Conservation (phyloP, 2,797 vertebrate genomes). For the Melanotaenia nigrans region DNA sequence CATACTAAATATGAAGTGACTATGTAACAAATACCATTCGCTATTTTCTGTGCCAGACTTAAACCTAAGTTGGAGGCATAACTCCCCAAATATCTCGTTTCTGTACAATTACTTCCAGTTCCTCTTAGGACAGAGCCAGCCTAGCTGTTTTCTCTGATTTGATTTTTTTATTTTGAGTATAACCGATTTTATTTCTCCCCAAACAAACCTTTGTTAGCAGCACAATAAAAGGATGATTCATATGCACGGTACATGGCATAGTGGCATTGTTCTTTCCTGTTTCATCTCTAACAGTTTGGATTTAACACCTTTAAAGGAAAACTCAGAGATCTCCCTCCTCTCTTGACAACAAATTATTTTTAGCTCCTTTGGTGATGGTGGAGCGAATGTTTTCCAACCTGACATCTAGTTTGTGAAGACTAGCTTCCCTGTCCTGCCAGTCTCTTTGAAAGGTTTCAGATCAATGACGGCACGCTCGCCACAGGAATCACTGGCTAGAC, state of each 20-base stretch:
- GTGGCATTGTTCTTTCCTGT: neutral
- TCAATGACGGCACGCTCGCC: conserved; percentile 38
- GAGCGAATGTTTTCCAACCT: neutral
- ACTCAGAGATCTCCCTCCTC: neutral
- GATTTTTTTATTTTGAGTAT: too few relatives aligned
- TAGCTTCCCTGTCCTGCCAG: conserved; percentile 1
- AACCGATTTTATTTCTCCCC: too few relatives aligned
- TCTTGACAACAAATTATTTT: neutral
- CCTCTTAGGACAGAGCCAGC: neutral
- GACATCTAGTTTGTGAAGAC: neutral
- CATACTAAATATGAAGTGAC: neutral
- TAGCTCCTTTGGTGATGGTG: neutral
- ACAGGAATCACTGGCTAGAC: conserved; percentile 21
- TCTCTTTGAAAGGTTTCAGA: conserved; percentile 54
- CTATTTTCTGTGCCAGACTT: neutral
- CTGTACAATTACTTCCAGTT: neutral
- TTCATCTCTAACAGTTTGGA: neutral
- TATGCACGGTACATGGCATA: neutral
- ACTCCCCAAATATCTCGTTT: neutral
- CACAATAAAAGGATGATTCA: too few relatives aligned
- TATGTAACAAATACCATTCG: neutral
- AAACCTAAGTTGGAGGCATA: too few relatives aligned
- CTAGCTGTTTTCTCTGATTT: neutral
- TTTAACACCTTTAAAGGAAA: neutral
- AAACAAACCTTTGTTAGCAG: too few relatives aligned